Evolutionary conservation across 2,113 vertebrate species (phyloP).

Genomic region (Sardina pilchardus): DNA sequence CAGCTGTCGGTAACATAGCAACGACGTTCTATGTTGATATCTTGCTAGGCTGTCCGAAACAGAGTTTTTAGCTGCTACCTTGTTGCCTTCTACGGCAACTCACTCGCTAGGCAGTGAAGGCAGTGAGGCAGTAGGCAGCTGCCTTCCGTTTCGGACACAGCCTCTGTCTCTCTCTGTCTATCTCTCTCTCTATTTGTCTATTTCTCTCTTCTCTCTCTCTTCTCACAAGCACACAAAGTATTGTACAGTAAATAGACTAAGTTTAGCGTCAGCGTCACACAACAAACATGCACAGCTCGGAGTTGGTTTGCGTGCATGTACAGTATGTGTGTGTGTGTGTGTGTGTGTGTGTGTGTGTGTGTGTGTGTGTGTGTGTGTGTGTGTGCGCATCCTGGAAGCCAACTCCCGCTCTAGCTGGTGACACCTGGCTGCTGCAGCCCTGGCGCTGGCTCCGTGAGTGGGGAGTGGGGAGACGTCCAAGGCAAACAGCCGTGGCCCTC

Average conservation of each 20-base stretch:
- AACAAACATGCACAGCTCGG: neutral
- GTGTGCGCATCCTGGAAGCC: neutral
- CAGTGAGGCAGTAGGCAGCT: no score
- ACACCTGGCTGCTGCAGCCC: constrained; percentile 63
- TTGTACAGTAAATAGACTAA: neutral
- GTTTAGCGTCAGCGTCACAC: neutral
- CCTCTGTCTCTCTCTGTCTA: no score
- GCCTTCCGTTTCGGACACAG: no score
- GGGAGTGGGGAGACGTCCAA: constrained; percentile 58
- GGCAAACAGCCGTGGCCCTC: constrained; percentile 65
- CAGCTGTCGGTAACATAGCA: no score
- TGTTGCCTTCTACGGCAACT: no score
- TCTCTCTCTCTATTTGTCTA: neutral
- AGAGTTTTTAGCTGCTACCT: no score
- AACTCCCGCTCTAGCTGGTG: neutral
- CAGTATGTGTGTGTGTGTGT: no score
- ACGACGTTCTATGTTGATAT: no score
- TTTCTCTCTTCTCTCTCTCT: neutral
- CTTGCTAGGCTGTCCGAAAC: no score
- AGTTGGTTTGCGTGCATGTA: no score
- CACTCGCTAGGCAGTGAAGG: no score
- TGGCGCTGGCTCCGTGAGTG: constrained; percentile 58
- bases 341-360: no score
- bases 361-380: neutral
- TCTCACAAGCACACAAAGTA: neutral